A percentile compares a stretch with the other conserved stretches of the same genome.
Evolutionary conservation across 2,888 invertebrate species (phyloP).

Genomic region (Disparrhopalites patrizii): DNA sequence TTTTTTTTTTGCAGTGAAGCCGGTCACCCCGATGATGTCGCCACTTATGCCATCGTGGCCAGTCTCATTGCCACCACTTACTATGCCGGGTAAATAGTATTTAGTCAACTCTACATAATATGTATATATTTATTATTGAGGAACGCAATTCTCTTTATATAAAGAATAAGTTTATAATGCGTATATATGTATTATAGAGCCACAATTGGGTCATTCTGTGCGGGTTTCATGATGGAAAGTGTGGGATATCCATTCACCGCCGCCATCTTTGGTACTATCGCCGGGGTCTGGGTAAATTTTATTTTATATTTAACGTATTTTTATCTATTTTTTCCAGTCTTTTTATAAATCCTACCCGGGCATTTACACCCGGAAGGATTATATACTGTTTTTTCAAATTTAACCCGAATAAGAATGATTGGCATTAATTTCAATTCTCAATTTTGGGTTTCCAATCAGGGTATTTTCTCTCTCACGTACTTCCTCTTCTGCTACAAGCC

Average conservation of each 20-base stretch:
- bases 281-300: not conserved
- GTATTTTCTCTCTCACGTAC: no score
- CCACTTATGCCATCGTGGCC: not conserved
- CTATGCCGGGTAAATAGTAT: not conserved
- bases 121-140: no score
- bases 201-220: not conserved
- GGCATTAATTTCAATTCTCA: no score
- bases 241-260: not conserved
- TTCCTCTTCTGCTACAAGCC: no score
- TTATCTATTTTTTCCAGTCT: no score
- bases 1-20: not conserved
- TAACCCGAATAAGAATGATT: no score
- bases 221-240: not conserved
- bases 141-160: no score
- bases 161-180: not conserved
- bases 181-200: not conserved
- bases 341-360: no score
- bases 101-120: not conserved
- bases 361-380: no score
- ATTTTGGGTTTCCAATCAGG: no score
- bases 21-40: not conserved
- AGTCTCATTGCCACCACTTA: not conserved
- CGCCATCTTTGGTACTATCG: not conserved
- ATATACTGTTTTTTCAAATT: no score
- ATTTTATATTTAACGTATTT: no score